A percentile compares a stretch with the other conserved stretches of the same genome.
Evolutionary conservation across 2,113 vertebrate species (phyloP).

Genomic region (Oncorhynchus keta): DNA sequence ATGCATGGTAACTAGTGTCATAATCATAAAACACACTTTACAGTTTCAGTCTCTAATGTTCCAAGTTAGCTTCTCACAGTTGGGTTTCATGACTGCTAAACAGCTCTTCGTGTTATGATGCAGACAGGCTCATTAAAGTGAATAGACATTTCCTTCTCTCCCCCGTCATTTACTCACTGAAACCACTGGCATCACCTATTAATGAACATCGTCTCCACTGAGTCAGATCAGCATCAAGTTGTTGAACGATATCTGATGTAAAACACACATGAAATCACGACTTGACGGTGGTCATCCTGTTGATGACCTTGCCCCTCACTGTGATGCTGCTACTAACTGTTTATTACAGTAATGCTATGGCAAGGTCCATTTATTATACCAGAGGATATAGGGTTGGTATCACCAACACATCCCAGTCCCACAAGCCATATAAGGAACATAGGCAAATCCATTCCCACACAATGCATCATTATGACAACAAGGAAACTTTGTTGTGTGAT

Average conservation of each 20-base stretch:
- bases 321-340: background rate
- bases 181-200: background rate
- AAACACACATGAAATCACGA: background rate
- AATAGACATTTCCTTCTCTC: background rate
- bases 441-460: background rate
- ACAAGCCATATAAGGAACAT: background rate
- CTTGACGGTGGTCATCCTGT: background rate
- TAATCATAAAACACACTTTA: background rate
- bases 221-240: background rate
- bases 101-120: background rate
- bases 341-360: background rate
- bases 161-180: background rate
- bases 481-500: background rate
- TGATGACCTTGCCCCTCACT: background rate
- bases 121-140: conserved; percentile 1
- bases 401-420: conserved; percentile 2
- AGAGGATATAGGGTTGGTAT: background rate
- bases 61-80: background rate
- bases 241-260: background rate
- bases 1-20: background rate
- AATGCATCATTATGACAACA: conserved; percentile 7
- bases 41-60: background rate
- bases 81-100: background rate
- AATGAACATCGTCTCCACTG: conserved; percentile 4
- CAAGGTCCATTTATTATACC: background rate